These are phyloP conservation scores for Micropoecilia bifurca DNA, from an alignment of 2,797 vertebrate species.

Conservation along the genomic window DNA sequence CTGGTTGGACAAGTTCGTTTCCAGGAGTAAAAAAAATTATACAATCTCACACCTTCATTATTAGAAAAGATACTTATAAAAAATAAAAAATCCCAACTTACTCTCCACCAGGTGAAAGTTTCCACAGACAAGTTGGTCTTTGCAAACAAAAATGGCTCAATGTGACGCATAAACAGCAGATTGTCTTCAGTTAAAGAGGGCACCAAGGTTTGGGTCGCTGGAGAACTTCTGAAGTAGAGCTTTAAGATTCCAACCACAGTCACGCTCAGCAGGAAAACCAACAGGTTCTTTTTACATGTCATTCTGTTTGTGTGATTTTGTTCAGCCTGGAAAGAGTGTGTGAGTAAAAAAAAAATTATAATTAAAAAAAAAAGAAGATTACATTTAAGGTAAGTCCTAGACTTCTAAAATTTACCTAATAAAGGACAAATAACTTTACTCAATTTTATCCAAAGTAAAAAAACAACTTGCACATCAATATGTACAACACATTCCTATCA, in stretches of 20 bases:
- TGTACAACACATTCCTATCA: too few species aligned
- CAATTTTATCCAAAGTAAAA: background rate
- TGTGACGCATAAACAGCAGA: background rate
- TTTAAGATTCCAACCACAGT: background rate
- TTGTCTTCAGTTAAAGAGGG: background rate
- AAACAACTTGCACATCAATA: too few species aligned
- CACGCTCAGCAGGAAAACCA: background rate
- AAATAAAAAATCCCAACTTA: background rate
- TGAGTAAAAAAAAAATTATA: too few species aligned
- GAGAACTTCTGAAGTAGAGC: background rate
- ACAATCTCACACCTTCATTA: background rate
- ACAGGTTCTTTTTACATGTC: accelerated
- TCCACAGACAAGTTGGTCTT: background rate
- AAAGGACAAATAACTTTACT: too few species aligned
- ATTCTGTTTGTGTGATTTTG: background rate
- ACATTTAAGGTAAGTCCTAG: too few species aligned
- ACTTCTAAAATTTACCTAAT: too few species aligned
- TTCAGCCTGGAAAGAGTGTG: background rate
- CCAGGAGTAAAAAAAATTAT: too few species aligned
- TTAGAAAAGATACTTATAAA: background rate
- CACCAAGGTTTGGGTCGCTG: background rate
- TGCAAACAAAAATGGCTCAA: constrained; percentile 25
- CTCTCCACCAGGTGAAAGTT: constrained; percentile 50
- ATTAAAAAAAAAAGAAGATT: too few species aligned
- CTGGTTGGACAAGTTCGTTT: too few species aligned